phyloP scores from a whole-genome alignment of 2,888 invertebrate species.

The Acronicta leporina region DNA sequence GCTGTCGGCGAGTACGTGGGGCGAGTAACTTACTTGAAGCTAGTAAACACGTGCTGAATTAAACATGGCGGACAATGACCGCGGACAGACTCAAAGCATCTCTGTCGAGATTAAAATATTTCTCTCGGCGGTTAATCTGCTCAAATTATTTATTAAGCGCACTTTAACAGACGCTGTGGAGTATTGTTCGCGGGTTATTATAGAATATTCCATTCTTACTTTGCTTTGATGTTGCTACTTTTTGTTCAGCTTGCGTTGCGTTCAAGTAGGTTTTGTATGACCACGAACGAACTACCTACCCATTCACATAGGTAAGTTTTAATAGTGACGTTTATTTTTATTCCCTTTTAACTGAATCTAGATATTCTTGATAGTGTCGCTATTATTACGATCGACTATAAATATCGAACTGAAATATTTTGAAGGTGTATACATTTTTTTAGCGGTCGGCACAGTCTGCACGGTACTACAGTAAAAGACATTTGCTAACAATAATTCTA shows the following conservation, averaged over 20 bases:
- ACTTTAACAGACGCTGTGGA: conserved; percentile 64
- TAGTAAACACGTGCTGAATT: conserved; percentile 74
- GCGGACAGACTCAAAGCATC: conserved; percentile 76
- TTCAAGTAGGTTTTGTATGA: not conserved
- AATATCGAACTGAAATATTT: too few species aligned
- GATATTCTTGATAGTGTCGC: too few species aligned
- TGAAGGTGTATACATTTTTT: too few species aligned
- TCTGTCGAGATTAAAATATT: conserved; percentile 85
- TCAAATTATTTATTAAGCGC: conserved; percentile 82
- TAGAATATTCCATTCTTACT: conserved; percentile 54
- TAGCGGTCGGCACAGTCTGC: too few species aligned
- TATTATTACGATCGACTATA: too few species aligned
- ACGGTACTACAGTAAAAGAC: too few species aligned
- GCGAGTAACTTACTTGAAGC: conserved; percentile 63
- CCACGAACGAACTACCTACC: too few species aligned
- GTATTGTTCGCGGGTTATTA: conserved; percentile 60
- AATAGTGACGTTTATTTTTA: not conserved
- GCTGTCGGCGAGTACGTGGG: conserved; percentile 47
- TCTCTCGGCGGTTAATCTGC: conserved; percentile 77
- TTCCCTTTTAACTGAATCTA: too few species aligned
- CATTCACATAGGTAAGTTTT: not conserved
- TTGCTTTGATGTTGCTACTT: conserved; percentile 27
- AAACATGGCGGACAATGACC: conserved; percentile 77
- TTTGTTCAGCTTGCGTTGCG: conserved; percentile 6
- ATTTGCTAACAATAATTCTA: too few species aligned